Evolutionary conservation across 2,113 vertebrate genomes (phyloP).

Genomic region (Oncorhynchus mykiss): DNA sequence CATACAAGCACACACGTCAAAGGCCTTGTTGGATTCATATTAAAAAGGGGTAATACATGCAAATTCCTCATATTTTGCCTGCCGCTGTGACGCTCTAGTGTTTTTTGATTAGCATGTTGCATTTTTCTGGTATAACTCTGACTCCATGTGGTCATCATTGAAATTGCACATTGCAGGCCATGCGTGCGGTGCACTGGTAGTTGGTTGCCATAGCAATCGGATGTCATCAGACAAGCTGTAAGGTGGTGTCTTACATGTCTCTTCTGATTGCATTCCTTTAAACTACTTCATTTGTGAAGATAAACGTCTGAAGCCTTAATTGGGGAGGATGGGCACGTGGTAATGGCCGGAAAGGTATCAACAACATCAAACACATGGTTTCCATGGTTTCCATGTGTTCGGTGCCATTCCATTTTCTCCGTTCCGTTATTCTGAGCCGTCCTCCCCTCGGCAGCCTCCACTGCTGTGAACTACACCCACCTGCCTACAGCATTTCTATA

Average conservation of each 20-base stretch:
- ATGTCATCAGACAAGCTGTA: not conserved
- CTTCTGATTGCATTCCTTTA: not conserved
- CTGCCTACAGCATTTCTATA: too few relatives aligned
- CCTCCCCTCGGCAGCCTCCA: too few relatives aligned
- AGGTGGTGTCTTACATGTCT: not conserved
- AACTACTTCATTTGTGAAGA: not conserved
- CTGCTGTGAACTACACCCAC: too few relatives aligned
- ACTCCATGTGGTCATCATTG: slow-evolving; percentile 58
- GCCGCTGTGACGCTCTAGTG: slow-evolving; percentile 1
- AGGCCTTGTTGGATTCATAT: slow-evolving; percentile 37
- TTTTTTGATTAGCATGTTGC: slow-evolving; percentile 29
- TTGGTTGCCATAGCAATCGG: not conserved
- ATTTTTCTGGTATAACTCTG: slow-evolving; percentile 55
- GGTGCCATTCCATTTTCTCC: too few relatives aligned
- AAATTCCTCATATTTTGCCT: not conserved
- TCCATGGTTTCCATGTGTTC: too few relatives aligned
- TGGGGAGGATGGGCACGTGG: too few relatives aligned
- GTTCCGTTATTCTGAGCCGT: too few relatives aligned
- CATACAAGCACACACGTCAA: slow-evolving; percentile 54
- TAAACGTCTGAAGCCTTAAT: too few relatives aligned
- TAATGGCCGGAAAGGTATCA: too few relatives aligned
- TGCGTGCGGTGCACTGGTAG: not conserved
- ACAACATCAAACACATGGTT: too few relatives aligned
- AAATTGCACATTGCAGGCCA: slow-evolving; percentile 49
- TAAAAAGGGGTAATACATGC: slow-evolving; percentile 19